These are phyloP conservation scores for Nycticryphes semicollaris DNA, from an alignment of 2,113 vertebrate genomes.

Conservation along the genomic window DNA sequence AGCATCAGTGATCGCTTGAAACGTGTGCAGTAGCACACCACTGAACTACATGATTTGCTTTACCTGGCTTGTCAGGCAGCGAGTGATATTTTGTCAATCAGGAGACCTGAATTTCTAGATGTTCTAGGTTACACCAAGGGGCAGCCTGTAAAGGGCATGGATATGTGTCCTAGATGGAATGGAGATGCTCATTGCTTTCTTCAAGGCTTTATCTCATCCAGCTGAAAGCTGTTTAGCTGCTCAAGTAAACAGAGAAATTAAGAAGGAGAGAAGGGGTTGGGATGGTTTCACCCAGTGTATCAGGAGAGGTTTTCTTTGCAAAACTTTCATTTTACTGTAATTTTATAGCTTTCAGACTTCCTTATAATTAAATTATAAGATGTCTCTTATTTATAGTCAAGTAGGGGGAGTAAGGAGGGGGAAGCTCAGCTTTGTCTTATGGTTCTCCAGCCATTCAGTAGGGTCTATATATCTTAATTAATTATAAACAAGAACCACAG, in stretches of 20 bases:
- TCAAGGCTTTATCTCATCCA: neutral
- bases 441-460: neutral
- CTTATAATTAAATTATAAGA: neutral
- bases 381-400: neutral
- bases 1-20: neutral
- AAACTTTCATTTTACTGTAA: neutral
- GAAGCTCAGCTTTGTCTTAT: neutral
- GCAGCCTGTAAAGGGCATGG: neutral
- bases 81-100: neutral
- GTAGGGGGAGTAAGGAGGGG: no score
- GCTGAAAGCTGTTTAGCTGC: neutral
- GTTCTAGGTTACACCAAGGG: neutral
- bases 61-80: neutral
- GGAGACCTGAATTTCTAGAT: neutral
- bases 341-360: neutral
- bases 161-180: neutral
- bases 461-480: neutral
- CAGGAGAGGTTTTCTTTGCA: neutral
- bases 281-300: neutral
- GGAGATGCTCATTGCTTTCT: neutral
- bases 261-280: neutral
- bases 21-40: accelerated
- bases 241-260: neutral
- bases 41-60: neutral
- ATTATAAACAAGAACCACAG: neutral